Percentiles rank a stretch among this genome's conserved stretches.
Conservation (phyloP, 2,888 invertebrate species). For the Trachelus tabidus region DNA sequence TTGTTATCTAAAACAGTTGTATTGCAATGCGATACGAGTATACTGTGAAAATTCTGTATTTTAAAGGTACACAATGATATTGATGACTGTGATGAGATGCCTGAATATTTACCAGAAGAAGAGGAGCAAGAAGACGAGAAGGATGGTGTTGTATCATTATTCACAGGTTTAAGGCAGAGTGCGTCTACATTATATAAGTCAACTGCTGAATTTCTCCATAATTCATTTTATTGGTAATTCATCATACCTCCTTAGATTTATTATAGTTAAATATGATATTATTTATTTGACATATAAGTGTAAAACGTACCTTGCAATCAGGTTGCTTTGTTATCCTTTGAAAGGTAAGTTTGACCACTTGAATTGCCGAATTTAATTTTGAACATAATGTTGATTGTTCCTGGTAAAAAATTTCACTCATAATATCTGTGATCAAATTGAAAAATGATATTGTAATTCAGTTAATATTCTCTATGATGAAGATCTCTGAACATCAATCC, state of each 20-base stretch:
- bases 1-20: background rate
- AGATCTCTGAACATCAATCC: background rate
- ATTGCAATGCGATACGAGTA: background rate
- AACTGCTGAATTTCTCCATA: slow-evolving; percentile 60
- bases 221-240: slow-evolving; percentile 64
- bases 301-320: background rate
- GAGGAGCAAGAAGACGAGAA: slow-evolving; percentile 55
- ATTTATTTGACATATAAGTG: slow-evolving; percentile 15
- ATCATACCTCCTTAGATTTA: slow-evolving; percentile 1
- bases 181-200: slow-evolving; percentile 62
- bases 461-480: background rate
- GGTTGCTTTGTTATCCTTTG: background rate
- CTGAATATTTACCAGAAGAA: slow-evolving; percentile 61
- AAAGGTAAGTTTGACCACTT: background rate
- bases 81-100: slow-evolving; percentile 56
- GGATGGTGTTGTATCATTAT: slow-evolving; percentile 63
- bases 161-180: slow-evolving; percentile 61
- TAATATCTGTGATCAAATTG: background rate
- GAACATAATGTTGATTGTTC: background rate
- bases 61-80: slow-evolving; percentile 48
- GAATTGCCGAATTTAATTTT: background rate
- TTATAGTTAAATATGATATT: slow-evolving; percentile 16
- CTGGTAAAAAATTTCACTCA: background rate
- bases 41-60: background rate
- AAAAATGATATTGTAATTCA: background rate